Evolutionary conservation across 2,797 vertebrate genomes (phyloP).

Genomic region (Erethizon dorsatum): DNA sequence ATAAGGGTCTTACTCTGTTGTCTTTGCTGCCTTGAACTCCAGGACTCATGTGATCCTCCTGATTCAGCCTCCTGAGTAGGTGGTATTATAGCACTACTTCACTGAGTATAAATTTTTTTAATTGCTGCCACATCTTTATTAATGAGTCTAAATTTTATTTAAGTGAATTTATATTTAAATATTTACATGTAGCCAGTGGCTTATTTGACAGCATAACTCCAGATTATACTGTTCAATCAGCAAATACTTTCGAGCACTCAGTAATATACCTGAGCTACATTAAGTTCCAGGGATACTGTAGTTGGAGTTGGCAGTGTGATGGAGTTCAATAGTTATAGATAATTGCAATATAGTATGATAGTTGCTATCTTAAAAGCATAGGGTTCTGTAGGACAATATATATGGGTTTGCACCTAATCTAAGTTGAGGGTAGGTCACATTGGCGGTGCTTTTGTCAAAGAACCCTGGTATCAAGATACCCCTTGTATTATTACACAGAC

Average conservation of each 20-base stretch:
- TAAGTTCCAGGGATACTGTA: neutral
- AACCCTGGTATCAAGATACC: neutral
- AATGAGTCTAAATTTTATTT: neutral
- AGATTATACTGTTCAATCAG: neutral
- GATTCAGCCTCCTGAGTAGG: neutral
- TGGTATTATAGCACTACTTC: neutral
- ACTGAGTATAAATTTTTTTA: neutral
- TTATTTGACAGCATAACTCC: neutral
- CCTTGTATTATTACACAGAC: neutral
- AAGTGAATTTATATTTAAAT: conserved; percentile 21
- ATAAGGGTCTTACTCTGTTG: neutral
- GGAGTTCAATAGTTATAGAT: neutral
- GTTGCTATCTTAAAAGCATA: neutral
- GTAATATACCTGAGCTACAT: neutral
- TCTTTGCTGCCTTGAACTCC: neutral
- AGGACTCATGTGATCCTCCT: neutral
- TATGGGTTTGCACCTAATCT: neutral
- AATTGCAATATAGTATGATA: neutral
- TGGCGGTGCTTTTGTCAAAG: neutral
- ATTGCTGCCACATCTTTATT: too few species aligned
- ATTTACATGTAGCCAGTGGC: neutral
- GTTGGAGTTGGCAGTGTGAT: neutral
- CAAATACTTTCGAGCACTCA: neutral
- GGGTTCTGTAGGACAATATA: neutral
- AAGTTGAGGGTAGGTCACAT: neutral